Percentiles rank a stretch among this genome's conserved stretches.
phyloP scores from a whole-genome alignment of 2,113 vertebrate species.

The Crotalus tigris region DNA sequence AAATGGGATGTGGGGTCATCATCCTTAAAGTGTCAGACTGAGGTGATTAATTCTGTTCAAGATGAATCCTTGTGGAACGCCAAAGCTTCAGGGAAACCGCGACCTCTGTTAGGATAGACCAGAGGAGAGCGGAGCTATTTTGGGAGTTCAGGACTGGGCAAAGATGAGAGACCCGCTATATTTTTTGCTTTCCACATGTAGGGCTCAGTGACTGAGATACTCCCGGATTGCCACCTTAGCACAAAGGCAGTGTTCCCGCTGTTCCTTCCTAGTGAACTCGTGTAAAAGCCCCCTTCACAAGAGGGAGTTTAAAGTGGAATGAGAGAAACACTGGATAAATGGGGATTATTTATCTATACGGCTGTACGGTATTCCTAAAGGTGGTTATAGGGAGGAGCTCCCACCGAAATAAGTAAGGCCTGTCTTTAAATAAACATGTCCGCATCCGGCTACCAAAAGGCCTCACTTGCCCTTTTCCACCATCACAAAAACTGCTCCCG shows the following conservation, averaged over 20 bases:
- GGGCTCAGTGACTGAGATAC: background rate
- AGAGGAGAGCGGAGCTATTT: background rate
- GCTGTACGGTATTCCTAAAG: background rate
- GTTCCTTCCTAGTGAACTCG: background rate
- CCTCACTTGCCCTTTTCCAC: background rate
- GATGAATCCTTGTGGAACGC: background rate
- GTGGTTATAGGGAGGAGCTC: background rate
- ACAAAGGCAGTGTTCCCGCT: background rate
- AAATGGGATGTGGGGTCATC: background rate
- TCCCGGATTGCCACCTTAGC: background rate
- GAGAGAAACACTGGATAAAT: background rate
- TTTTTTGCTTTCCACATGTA: background rate
- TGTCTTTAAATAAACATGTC: background rate
- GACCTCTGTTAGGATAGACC: background rate
- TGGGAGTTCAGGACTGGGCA: background rate
- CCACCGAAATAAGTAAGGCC: background rate
- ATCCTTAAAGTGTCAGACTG: background rate
- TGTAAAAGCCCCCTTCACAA: background rate
- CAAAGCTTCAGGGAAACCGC: background rate
- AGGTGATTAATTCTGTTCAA: background rate
- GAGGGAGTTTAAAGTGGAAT: background rate
- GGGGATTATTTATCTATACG: background rate
- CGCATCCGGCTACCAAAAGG: background rate
- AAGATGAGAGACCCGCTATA: background rate
- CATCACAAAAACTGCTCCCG: background rate